phyloP scores from a whole-genome alignment of 35 echinoderm and acorn worm genomes.

The Hemicentrotus pulcherrimus region DNA sequence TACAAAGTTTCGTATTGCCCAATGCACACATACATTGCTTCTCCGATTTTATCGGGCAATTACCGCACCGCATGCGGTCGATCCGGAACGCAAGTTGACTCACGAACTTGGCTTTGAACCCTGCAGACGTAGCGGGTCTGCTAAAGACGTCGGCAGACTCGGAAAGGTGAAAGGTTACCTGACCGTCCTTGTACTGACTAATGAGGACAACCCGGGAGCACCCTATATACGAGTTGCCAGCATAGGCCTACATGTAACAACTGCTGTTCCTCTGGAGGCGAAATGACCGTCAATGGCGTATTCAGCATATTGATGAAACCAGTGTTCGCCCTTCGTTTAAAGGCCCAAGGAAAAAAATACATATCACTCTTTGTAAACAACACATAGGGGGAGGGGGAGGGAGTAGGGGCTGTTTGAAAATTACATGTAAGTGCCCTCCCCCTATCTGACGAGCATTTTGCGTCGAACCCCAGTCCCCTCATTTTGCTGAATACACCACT shows the following conservation, averaged over 20 bases:
- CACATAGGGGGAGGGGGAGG: no score
- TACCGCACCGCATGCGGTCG: not conserved
- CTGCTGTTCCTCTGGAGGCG: not conserved
- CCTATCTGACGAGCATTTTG: no score
- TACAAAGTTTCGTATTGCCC: not conserved
- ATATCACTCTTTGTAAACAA: no score
- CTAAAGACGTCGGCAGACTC: not conserved
- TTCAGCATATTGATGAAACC: not conserved
- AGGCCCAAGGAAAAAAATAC: not conserved
- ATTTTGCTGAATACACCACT: no score
- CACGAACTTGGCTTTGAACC: not conserved
- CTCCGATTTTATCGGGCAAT: constrained; percentile 9
- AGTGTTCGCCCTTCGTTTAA: not conserved
- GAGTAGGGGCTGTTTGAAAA: no score
- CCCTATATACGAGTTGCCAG: not conserved
- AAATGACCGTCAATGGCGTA: not conserved
- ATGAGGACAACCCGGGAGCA: not conserved
- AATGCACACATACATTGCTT: not conserved
- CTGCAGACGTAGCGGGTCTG: not conserved
- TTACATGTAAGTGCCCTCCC: no score
- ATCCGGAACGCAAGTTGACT: not conserved
- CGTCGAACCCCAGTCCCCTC: no score
- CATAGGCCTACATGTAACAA: not conserved
- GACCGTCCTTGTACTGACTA: constrained; percentile 11
- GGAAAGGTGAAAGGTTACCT: not conserved